Conservation (phyloP, 2,797 vertebrate genomes). For the Poeciliopsis paucimaculata region DNA sequence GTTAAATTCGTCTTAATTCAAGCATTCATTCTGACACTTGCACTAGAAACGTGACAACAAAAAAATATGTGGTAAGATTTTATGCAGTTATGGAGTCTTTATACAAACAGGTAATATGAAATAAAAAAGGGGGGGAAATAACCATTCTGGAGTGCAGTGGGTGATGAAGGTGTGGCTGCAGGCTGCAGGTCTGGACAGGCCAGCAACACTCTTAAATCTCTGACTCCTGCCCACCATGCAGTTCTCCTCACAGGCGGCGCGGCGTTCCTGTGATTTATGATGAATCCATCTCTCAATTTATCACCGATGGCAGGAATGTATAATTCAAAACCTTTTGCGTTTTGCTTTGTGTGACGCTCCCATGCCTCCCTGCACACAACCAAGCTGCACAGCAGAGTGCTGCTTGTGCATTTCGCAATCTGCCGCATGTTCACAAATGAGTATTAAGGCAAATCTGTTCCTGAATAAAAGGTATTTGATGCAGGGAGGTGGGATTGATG, state of each 20-base stretch:
- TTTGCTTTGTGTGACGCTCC: conserved; percentile 64
- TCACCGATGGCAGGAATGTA: conserved; percentile 77
- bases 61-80: no score
- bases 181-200: conserved; percentile 36
- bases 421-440: conserved; percentile 42
- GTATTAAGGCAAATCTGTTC: conserved; percentile 23
- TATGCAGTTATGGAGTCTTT: not conserved
- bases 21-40: no score
- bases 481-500: not conserved
- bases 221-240: conserved; percentile 74
- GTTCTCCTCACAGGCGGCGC: conserved; percentile 70
- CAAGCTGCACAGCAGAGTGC: not conserved
- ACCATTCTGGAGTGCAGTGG: conserved; percentile 14
- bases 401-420: conserved; percentile 42
- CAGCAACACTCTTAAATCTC: conserved; percentile 77
- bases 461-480: conserved; percentile 9
- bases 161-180: conserved; percentile 55
- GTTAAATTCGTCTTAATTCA: no score
- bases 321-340: conserved; percentile 79
- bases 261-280: conserved; percentile 80
- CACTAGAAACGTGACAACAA: no score
- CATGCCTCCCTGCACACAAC: conserved; percentile 3
- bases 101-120: conserved; percentile 26
- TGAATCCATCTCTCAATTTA: conserved; percentile 76
- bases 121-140: conserved; percentile 9